phyloP scores from a whole-genome alignment of 1,140 invertebrate species.

The Drosophila tsacasi region DNA sequence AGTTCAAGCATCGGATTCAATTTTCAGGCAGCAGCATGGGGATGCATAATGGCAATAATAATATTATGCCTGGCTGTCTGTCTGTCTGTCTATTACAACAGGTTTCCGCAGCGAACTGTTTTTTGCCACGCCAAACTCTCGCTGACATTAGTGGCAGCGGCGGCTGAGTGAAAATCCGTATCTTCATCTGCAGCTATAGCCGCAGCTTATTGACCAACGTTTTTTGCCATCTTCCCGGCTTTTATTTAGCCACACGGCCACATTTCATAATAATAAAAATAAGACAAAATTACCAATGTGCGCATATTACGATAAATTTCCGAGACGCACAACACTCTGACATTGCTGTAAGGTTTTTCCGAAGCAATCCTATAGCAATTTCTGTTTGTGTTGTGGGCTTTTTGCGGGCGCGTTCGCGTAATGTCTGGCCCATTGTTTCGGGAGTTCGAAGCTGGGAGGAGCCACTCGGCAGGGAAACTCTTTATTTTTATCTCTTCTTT shows the following conservation, averaged over 20 bases:
- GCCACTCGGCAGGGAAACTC: slow-evolving; percentile 43
- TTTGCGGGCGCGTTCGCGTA: slow-evolving; percentile 70
- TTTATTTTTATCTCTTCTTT: slow-evolving; percentile 37
- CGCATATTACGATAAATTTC: slow-evolving; percentile 80
- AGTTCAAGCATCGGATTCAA: slow-evolving; percentile 66
- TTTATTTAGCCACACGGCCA: slow-evolving; percentile 56
- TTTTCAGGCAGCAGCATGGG: slow-evolving; percentile 10
- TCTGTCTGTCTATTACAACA: slow-evolving; percentile 42
- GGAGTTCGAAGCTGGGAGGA: slow-evolving; percentile 41
- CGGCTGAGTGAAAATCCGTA: slow-evolving; percentile 55
- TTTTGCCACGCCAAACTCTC: slow-evolving; percentile 49
- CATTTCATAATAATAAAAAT: slow-evolving; percentile 78
- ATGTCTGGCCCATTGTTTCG: slow-evolving; percentile 76
- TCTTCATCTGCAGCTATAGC: slow-evolving; percentile 24
- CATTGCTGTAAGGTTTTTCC: slow-evolving; percentile 47
- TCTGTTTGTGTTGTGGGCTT: slow-evolving; percentile 45
- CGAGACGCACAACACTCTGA: slow-evolving; percentile 28
- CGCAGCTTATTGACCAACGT: slow-evolving; percentile 53
- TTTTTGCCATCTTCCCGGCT: slow-evolving; percentile 53
- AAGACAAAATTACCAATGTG: slow-evolving; percentile 80
- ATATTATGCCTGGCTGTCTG: slow-evolving; percentile 20
- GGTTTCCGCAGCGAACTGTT: slow-evolving; percentile 45
- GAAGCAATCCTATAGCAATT: slow-evolving; percentile 26
- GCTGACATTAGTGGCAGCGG: slow-evolving; percentile 30
- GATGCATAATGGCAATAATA: slow-evolving; percentile 39